Base-by-base conservation (phyloP, 2,797 vertebrate species). In the Ataeniobius toweri region DNA sequence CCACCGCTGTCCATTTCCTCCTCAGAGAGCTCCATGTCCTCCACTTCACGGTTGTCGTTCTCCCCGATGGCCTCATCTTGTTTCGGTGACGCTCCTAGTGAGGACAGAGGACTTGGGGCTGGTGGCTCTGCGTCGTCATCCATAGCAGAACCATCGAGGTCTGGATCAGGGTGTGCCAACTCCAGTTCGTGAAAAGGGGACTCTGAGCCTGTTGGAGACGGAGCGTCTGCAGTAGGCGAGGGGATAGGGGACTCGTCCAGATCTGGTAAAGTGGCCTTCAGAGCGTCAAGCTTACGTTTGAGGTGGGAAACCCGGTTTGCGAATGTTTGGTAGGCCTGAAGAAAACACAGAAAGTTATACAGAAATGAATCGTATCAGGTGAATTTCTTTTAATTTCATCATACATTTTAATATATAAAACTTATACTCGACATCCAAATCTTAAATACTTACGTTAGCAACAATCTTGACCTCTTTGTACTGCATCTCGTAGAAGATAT, bases 401-500 rank as follows among this genome's bases (percentile, higher is more conserved):
- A 36, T 36, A 36, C 9, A 67, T 24, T 67, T 41, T 24, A 67
- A 67, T 24, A 67, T 10, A 12, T 44, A 28, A 46, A 56, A 36
- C 80, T 48, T 8, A 39, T 8, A 73, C 24, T 7, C 3, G 16
- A 77, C 16, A 1, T 48, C 3, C 50, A 69, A 39, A 22, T 10
- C 8, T 22, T 8, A 10, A 53, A 58, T 48, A 91, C 97, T 97
- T 86, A 99, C 98, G 5, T 99, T 99, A 9, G 98, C 98, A 0
- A 99, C 98, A 80, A 99, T 97, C 92, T 99, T 99, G 88, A 99
- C 98, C 83, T 99, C 98, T 80, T 98, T 98, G 85, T 99, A 99
- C 87, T 99, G 98, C 53, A 97, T 98, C 93, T 99, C 98, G 0
- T 99, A 99, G 89, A 99, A 99, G 80, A 99, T 97, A 1, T 98